Base-by-base conservation (phyloP, 92 coral and sea anemone species). In the Phenganax stokvisi region DNA sequence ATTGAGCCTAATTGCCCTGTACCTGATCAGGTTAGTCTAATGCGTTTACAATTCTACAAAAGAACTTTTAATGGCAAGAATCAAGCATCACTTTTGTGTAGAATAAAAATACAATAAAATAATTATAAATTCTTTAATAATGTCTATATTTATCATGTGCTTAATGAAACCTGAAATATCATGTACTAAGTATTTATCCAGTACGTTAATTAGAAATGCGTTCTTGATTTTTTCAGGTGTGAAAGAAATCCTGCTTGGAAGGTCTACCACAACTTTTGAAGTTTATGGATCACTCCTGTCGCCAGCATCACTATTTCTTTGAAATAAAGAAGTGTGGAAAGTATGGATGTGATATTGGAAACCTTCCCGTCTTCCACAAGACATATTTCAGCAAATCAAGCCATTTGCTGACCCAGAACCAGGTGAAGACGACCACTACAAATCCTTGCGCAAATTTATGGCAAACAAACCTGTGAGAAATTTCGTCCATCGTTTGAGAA, bases 371-470 rank as follows among this genome's bases (percentile, higher is more conserved):
- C 56, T 80, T 72, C 52, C 55, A 31, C 31, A 37, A 53, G 84
- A 80, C 25, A 53, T 67, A 57, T 67, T 80, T 16, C 27, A 80
- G 75, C 62, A 59, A 65, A 74, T 80, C 65, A 55, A 63, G 12
- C 29, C 74, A 12, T 74, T 80, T 51, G 76, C 84, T 54, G 84
- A 80, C 65, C 65, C 76, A 12, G 84, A 67, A 51, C 84, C 84
- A 51, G 84, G 84, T 44, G 76, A 13, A 62, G 84, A 80, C 67
- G 17, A 68, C 25, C 67, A 80, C 64, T 54, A 80, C 63, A 80
- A 56, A 62, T 6, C 65, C 55, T 80, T 64, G 44, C 47, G 61
- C 75, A 80, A 25, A 74, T 80, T 25, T 68, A 80, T 17, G 84
- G 66, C 3, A 65, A 29, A 52, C 11, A 6, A 30, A 80, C 64